These are phyloP conservation scores for Leiothrix lutea DNA, from an alignment of 2,113 vertebrate genomes.

Conservation along the genomic window DNA sequence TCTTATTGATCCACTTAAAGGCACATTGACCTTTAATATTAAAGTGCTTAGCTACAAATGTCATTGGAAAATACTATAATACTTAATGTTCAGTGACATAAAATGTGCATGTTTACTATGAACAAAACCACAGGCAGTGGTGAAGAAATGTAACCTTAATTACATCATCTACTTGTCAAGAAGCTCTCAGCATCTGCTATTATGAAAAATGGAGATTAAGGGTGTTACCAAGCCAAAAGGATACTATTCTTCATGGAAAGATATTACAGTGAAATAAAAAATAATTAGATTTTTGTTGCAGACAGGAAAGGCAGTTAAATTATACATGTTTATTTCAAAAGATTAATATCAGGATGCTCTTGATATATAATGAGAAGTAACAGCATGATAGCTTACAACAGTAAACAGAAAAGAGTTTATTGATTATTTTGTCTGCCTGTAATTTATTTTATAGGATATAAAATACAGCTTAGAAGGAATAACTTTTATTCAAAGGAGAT, in stretches of 20 bases:
- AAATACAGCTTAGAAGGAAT: neutral
- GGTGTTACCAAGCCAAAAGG: neutral
- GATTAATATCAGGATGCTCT: neutral
- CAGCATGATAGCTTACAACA: neutral
- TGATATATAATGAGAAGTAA: neutral
- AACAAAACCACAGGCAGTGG: neutral
- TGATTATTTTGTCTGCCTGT: neutral
- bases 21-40: constrained; percentile 43
- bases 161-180: constrained; percentile 3
- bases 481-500: neutral
- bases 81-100: constrained; percentile 32
- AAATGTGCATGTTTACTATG: neutral
- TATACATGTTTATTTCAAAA: constrained; percentile 13
- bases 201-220: constrained; percentile 19
- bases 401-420: neutral
- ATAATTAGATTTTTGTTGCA: neutral
- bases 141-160: constrained; percentile 19
- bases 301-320: neutral
- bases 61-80: constrained; percentile 10
- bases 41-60: constrained; percentile 41
- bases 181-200: neutral
- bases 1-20: constrained; percentile 41
- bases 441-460: neutral
- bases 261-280: constrained; percentile 15
- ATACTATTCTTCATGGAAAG: neutral